These are phyloP conservation scores for Ivindomyrus marchei DNA, from an alignment of 2,113 vertebrate genomes.

Conservation along the genomic window DNA sequence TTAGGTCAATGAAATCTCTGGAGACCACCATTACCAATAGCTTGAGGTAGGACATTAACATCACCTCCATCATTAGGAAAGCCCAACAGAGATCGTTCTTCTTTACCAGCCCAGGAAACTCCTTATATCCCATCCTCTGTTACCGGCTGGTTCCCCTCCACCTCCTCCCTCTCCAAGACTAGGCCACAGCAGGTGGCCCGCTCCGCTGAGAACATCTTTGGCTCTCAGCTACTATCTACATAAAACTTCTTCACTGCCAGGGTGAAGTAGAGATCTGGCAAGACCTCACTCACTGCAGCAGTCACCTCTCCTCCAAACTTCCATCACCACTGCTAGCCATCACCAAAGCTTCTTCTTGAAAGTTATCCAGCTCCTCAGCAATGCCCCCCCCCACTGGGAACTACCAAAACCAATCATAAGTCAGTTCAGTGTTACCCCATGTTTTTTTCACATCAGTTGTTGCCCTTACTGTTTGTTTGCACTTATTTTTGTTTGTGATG, in stretches of 20 bases:
- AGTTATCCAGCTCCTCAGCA: not conserved
- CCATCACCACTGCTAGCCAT: not conserved
- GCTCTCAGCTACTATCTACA: not conserved
- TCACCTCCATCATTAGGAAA: not conserved
- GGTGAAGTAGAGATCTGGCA: not conserved
- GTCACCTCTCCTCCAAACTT: not conserved
- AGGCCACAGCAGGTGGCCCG: not conserved
- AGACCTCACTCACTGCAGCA: not conserved
- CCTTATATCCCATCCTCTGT: not conserved
- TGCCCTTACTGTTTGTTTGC: not conserved
- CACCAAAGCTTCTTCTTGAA: not conserved
- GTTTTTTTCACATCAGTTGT: not conserved
- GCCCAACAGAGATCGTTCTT: not conserved
- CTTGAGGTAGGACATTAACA: not conserved
- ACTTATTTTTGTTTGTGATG: not conserved
- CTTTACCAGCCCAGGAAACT: not conserved
- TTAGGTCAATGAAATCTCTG: not conserved
- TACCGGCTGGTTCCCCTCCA: not conserved
- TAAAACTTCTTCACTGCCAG: not conserved
- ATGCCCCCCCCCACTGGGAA: not conserved
- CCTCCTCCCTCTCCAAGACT: not conserved
- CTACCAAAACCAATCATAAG: too few species aligned
- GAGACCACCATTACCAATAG: not conserved
- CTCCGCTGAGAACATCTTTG: not conserved
- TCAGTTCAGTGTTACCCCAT: too few species aligned